Conservation (phyloP, 92 coral and sea anemone species). For the Epizoanthus illoricatus region DNA sequence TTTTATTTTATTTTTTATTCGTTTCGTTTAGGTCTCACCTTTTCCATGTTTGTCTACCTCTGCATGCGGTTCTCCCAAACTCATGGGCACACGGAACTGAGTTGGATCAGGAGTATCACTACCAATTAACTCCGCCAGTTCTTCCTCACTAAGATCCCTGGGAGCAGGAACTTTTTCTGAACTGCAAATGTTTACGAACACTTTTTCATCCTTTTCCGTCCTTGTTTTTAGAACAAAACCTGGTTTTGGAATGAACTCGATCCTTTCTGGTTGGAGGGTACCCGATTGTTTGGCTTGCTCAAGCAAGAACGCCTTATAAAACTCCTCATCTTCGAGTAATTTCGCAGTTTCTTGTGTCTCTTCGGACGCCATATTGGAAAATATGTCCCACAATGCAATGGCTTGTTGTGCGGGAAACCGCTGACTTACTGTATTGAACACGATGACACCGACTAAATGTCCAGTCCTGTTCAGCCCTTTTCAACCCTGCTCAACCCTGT, state of each 20-base stretch:
- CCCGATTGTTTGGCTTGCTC: conserved; percentile 54
- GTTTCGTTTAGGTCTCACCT: conserved; percentile 41
- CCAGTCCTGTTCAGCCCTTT: no score
- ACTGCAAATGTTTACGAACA: conserved; percentile 84
- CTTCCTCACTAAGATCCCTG: conserved; percentile 75
- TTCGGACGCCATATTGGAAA: conserved; percentile 84
- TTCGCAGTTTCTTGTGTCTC: conserved; percentile 10
- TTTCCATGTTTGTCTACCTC: conserved; percentile 90
- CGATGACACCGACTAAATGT: no score
- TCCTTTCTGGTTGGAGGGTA: conserved; percentile 46
- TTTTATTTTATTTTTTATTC: no score
- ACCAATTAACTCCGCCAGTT: conserved; percentile 64
- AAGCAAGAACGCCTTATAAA: conserved; percentile 70
- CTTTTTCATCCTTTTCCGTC: conserved; percentile 68
- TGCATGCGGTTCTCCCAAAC: conserved; percentile 93
- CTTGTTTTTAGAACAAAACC: conserved; percentile 89
- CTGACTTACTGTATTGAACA: conserved; percentile 3
- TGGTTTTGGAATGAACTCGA: conserved; percentile 74
- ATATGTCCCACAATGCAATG: conserved; percentile 55
- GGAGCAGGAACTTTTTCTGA: conserved; percentile 85
- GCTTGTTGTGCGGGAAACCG: not conserved
- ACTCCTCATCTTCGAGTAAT: conserved; percentile 71
- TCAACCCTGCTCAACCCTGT: no score
- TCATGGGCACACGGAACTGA: conserved; percentile 84
- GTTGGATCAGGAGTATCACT: conserved; percentile 74